phyloP scores from a whole-genome alignment of 2,888 invertebrate species.

The Diaprepes abbreviatus region DNA sequence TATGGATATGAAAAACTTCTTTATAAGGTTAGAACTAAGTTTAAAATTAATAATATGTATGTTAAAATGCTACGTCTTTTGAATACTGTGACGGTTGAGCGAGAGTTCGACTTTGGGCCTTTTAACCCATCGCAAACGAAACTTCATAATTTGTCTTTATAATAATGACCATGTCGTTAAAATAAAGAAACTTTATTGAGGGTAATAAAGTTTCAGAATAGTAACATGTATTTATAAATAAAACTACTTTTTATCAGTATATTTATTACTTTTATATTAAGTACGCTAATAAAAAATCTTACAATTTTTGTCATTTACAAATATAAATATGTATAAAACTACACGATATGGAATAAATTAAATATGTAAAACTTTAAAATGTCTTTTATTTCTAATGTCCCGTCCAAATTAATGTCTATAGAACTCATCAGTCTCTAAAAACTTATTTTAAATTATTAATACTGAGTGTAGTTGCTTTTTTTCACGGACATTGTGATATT shows the following conservation, averaged over 20 bases:
- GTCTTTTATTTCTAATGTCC: conserved; percentile 18
- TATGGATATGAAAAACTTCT: too few relatives aligned
- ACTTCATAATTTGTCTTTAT: too few relatives aligned
- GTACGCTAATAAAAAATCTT: conserved; percentile 35
- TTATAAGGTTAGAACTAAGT: too few relatives aligned
- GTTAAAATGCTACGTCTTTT: too few relatives aligned
- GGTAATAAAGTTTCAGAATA: too few relatives aligned
- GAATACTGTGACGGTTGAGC: too few relatives aligned
- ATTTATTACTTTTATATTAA: conserved; percentile 29
- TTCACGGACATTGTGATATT: too few relatives aligned
- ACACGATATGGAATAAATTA: conserved; percentile 30
- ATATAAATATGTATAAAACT: conserved; percentile 38
- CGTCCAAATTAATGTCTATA: neutral
- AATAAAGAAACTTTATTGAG: too few relatives aligned
- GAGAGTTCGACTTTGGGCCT: too few relatives aligned
- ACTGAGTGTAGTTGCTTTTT: neutral
- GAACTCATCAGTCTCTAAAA: conserved; percentile 26
- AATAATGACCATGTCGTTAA: too few relatives aligned
- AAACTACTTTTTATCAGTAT: neutral
- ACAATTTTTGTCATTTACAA: conserved; percentile 37
- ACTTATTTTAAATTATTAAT: conserved; percentile 17
- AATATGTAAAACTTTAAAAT: conserved; percentile 4
- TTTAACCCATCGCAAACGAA: too few relatives aligned
- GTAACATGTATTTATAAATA: neutral
- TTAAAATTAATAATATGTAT: too few relatives aligned